Conservation (phyloP, 1,140 invertebrate species). For the Caenorhabditis remanei region DNA sequence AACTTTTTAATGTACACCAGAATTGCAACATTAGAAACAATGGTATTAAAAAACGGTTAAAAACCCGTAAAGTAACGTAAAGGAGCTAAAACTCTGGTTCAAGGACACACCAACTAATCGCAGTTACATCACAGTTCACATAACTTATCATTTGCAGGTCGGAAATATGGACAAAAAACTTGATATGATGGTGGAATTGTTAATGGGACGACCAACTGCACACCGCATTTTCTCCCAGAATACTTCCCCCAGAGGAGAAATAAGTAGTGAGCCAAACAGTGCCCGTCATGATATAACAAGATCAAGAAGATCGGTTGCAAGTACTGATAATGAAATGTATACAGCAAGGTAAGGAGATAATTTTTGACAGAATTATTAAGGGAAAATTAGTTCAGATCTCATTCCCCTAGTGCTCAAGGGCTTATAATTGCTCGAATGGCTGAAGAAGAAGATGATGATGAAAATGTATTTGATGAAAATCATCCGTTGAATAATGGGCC, state of each 20-base stretch:
- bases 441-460: slow-evolving; percentile 11
- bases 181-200: slow-evolving; percentile 91
- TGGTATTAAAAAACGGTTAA: too few relatives aligned
- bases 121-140: too few relatives aligned
- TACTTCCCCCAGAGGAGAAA: neutral
- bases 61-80: too few relatives aligned
- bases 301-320: slow-evolving; percentile 39
- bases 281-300: neutral
- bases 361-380: neutral
- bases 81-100: neutral
- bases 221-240: neutral
- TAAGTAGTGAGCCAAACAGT: neutral
- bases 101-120: too few relatives aligned
- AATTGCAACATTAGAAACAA: too few relatives aligned
- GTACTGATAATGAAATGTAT: slow-evolving; percentile 58
- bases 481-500: slow-evolving; percentile 8
- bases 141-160: slow-evolving; percentile 82
- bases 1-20: too few relatives aligned
- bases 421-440: neutral
- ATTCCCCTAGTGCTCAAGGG: neutral
- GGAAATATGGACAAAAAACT: slow-evolving; percentile 92
- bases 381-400: neutral
- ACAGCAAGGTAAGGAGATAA: slow-evolving; percentile 16
- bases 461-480: neutral
- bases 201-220: slow-evolving; percentile 80